Conservation (phyloP, 1,140 invertebrate species). For the Temnothorax nylanderi region DNA sequence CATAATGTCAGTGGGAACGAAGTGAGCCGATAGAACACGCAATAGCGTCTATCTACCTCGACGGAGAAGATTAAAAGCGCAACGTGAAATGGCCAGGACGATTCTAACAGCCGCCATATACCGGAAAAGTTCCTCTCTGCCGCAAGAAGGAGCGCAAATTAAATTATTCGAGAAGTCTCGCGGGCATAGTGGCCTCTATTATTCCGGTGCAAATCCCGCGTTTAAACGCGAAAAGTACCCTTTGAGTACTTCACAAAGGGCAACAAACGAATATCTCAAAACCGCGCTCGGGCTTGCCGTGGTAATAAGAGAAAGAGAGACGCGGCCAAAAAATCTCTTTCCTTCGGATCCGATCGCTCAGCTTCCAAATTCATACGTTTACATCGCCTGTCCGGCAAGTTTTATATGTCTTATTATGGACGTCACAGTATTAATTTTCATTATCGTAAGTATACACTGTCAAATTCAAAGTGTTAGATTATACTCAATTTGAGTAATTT, state of each 20-base stretch:
- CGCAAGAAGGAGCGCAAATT: constrained; percentile 6
- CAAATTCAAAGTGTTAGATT: too few species aligned
- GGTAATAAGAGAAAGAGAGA: neutral
- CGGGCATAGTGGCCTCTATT: constrained; percentile 2
- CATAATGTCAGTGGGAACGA: constrained; percentile 38
- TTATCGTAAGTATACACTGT: neutral
- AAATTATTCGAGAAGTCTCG: constrained; percentile 29
- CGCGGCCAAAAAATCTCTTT: neutral
- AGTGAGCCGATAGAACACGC: constrained; percentile 43
- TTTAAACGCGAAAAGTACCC: neutral
- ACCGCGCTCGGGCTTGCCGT: neutral
- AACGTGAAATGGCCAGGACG: neutral
- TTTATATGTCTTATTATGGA: neutral
- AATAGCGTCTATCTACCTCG: constrained; percentile 23
- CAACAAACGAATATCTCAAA: constrained; percentile 12
- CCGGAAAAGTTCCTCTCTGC: neutral
- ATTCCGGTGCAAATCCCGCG: constrained; percentile 17
- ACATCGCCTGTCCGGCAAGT: neutral
- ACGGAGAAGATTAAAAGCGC: constrained; percentile 34
- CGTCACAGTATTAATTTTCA: neutral
- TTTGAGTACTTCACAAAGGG: neutral
- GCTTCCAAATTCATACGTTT: neutral
- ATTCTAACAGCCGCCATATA: neutral
- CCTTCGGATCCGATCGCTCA: neutral
- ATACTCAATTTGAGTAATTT: too few species aligned